Percentiles rank a stretch among this genome's conserved stretches.
phyloP scores from a whole-genome alignment of 2,797 vertebrate species.

The Xiphophorus birchmanni region DNA sequence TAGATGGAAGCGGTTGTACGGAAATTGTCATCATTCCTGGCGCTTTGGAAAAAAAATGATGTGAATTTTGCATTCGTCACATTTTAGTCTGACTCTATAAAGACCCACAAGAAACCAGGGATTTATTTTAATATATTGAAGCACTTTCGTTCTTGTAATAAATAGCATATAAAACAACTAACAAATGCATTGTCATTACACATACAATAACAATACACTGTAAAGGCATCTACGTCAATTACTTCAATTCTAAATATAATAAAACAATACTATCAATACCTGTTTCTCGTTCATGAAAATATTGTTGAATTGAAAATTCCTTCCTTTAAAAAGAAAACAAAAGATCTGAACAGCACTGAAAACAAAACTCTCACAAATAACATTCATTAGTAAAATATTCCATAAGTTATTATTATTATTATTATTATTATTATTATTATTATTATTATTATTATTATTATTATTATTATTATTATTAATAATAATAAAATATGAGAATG shows the following conservation, averaged over 20 bases:
- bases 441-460: too few relatives aligned
- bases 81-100: not conserved
- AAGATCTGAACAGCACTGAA: not conserved
- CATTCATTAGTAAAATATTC: not conserved
- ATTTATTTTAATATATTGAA: too few relatives aligned
- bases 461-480: too few relatives aligned
- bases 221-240: too few relatives aligned
- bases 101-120: not conserved
- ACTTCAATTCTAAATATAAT: not conserved
- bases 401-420: not conserved
- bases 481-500: not conserved
- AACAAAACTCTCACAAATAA: not conserved
- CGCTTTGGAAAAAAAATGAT: not conserved
- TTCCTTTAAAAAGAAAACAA: not conserved
- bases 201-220: not conserved
- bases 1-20: not conserved
- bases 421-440: too few relatives aligned
- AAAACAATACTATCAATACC: not conserved
- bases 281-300: not conserved
- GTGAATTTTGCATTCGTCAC: not conserved
- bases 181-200: not conserved
- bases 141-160: not conserved
- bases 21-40: not conserved
- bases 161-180: not conserved
- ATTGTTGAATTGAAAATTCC: not conserved